Evolutionary conservation across 1,140 invertebrate genomes (phyloP).

Genomic region (Drosophila orosa): DNA sequence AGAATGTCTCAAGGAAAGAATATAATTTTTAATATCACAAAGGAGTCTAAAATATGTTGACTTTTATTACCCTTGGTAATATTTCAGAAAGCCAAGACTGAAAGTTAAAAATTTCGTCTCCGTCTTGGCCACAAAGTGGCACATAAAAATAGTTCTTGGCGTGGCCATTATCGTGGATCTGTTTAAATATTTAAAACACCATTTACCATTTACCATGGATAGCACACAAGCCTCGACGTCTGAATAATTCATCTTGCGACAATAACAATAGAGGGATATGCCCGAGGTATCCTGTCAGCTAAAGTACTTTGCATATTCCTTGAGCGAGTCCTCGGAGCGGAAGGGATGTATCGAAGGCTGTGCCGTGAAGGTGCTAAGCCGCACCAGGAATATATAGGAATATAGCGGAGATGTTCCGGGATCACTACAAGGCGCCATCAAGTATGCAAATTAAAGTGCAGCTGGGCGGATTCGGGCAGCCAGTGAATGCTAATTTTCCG

Average conservation of each 20-base stretch:
- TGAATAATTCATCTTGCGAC: constrained; percentile 49
- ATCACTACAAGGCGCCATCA: constrained; percentile 43
- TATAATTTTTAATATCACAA: neutral
- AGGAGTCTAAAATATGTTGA: neutral
- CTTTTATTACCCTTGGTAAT: constrained; percentile 3
- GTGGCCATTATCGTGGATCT: constrained; percentile 29
- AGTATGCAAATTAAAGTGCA: constrained; percentile 50
- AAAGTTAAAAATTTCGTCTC: constrained; percentile 2
- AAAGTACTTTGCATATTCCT: constrained; percentile 47
- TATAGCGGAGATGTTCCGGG: constrained; percentile 21
- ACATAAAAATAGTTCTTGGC: constrained; percentile 31
- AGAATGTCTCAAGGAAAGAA: neutral
- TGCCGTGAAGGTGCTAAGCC: constrained; percentile 12
- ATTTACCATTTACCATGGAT: constrained; percentile 37
- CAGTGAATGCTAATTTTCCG: constrained; percentile 36
- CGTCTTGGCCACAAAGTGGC: constrained; percentile 24
- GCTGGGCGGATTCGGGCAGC: constrained; percentile 40
- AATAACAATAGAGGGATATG: constrained; percentile 46
- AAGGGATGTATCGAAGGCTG: constrained; percentile 25
- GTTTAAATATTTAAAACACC: constrained; percentile 45
- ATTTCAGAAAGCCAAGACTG: neutral
- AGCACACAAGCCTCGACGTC: constrained; percentile 12
- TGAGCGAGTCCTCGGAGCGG: constrained; percentile 1
- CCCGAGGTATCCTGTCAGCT: constrained; percentile 32
- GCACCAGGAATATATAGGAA: constrained; percentile 4